A percentile compares a stretch with the other conserved stretches of the same genome.
Evolutionary conservation across 1,140 invertebrate species (phyloP).

Genomic region (Drosophila nannoptera): DNA sequence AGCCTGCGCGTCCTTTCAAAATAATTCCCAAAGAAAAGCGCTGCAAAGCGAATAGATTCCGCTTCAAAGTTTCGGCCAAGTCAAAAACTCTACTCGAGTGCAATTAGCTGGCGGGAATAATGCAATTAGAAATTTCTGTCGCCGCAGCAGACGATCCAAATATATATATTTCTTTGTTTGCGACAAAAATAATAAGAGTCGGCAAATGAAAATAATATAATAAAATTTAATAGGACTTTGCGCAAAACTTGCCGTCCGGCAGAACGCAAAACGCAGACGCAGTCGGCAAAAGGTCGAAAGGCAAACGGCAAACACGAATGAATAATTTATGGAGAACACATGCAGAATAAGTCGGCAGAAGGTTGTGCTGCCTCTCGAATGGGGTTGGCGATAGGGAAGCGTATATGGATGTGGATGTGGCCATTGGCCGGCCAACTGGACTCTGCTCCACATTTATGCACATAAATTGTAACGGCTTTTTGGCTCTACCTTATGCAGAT

Average conservation of each 20-base stretch:
- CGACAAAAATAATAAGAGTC: conserved; percentile 2
- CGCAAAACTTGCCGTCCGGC: conserved; percentile 24
- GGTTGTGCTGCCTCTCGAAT: conserved; percentile 10
- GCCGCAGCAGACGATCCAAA: conserved; percentile 22
- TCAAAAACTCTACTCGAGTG: conserved; percentile 27
- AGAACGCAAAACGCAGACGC: too few species aligned
- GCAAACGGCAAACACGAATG: conserved; percentile 49
- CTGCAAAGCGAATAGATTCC: conserved; percentile 45
- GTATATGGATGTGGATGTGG: not conserved
- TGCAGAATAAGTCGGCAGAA: conserved; percentile 52
- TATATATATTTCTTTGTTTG: conserved; percentile 29
- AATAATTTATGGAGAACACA: conserved; percentile 59
- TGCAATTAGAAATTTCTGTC: conserved; percentile 38
- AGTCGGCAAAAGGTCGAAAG: too few species aligned
- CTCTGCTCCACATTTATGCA: conserved; percentile 45
- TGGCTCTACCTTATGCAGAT: conserved; percentile 70
- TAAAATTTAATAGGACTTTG: conserved; percentile 50
- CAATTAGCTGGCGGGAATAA: conserved; percentile 59
- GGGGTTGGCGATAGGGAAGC: not conserved
- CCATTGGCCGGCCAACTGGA: conserved; percentile 26
- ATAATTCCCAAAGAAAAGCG: not conserved
- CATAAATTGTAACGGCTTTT: conserved; percentile 71
- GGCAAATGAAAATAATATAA: conserved; percentile 27
- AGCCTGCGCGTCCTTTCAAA: conserved; percentile 5
- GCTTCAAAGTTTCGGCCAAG: conserved; percentile 52